These are phyloP conservation scores for Corbicula japonica DNA, from an alignment of 2,888 invertebrate species.

Conservation along the genomic window DNA sequence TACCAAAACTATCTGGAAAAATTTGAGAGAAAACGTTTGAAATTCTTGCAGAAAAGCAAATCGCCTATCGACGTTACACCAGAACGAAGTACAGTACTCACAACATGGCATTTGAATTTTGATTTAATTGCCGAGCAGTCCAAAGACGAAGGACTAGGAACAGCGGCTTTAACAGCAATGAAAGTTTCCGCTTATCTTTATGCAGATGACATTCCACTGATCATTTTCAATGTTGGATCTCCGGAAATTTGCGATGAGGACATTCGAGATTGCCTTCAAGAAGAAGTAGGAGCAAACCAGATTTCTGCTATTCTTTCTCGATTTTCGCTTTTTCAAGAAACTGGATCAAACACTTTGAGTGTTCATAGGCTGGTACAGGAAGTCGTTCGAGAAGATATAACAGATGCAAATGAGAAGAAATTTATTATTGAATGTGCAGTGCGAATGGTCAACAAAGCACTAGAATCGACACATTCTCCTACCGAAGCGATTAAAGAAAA, in stretches of 20 bases:
- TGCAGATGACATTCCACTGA: slow-evolving; percentile 37
- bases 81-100: slow-evolving; percentile 23
- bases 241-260: slow-evolving; percentile 20
- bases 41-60: slow-evolving; percentile 21
- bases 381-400: slow-evolving; percentile 32
- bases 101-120: slow-evolving; percentile 44
- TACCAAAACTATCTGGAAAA: slow-evolving; percentile 31
- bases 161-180: slow-evolving; percentile 24
- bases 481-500: slow-evolving; percentile 13
- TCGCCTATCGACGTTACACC: not conserved
- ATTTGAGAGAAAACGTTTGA: slow-evolving; percentile 35
- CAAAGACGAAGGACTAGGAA: slow-evolving; percentile 29
- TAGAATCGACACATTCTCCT: slow-evolving; percentile 14
- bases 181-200: slow-evolving; percentile 21
- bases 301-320: slow-evolving; percentile 37
- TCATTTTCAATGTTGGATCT: slow-evolving; percentile 21
- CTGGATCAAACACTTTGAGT: not conserved
- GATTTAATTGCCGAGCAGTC: slow-evolving; percentile 26
- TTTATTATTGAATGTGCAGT: slow-evolving; percentile 24
- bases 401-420: not conserved
- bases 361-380: slow-evolving; percentile 50
- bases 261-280: slow-evolving; percentile 1
- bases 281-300: slow-evolving; percentile 13
- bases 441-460: slow-evolving; percentile 38
- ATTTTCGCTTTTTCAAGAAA: slow-evolving; percentile 39